Base-by-base conservation (phyloP, 2,797 vertebrate genomes). In the Gymnodraco acuticeps region DNA sequence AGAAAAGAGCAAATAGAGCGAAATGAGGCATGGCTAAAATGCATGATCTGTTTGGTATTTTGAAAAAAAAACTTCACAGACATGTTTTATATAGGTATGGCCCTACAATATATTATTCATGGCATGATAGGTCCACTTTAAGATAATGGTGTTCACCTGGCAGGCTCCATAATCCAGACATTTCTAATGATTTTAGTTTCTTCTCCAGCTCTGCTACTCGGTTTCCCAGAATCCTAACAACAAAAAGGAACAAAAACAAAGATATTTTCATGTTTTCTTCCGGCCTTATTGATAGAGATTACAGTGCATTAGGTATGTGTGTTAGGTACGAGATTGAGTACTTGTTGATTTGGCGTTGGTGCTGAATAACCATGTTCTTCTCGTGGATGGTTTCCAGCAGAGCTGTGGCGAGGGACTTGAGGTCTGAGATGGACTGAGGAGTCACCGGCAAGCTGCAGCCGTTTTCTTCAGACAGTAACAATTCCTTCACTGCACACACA, bases 301-400 rank as follows among this genome's bases (percentile, higher is more conserved):
- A 20, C 1, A 48, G 47, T 14, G 20, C 23, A n/a, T 3, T 0
- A 50, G 13, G 17, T 23, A 23, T 23, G 17, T 5, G 50, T 3
- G 7, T 38, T 14, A 59, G 15, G 13, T 13, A 10, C 15, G 20
- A 54, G 10, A 10, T 16, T 14, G 31, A 91, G 63, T 95, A 99
- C 98, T 97, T 99, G 95, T 98, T 99, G 84, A 98, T 99, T 90
- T 99, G 98, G 2, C 98, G 95, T 81, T 99, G 98, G 92, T 99
- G 98, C 90, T 99, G 98, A 88, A 99, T 95, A 84, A 99, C 96
- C 96, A 99, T 97, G 92, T 98, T 99, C 91, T 99, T 99, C 93
- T 99, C 98, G 0, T 99, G 98, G 87, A 99, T 99, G 0, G 98
- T 99, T 91, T 99, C 98, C 87, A 99, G 89, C 78, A 99, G 94